Evolutionary conservation across 2,888 invertebrate genomes (phyloP), one percentile per base, ranked within the genome.

Genomic region (Lasius fuliginosus): DNA sequence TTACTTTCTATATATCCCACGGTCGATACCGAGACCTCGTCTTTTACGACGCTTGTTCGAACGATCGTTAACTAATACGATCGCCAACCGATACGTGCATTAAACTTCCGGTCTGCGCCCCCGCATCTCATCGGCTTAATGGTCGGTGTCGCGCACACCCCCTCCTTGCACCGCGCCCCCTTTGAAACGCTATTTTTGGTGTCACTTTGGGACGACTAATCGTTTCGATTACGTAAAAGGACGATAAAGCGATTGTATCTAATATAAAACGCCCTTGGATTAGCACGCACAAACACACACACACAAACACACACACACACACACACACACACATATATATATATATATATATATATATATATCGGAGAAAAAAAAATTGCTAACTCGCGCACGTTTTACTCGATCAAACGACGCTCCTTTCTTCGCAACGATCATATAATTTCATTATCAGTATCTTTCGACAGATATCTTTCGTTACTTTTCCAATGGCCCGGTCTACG

Each of bases 61-160:
- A 23, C 64, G 64, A 86, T 86, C 82, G 74, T 85, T 83, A 68
- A 64, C 75, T 27, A 69, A 87, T 83, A 77, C 64, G 79, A 74
- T 53, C 68, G 76, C 64, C 74, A 85, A 79, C 68, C 82, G 71
- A 83, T 58, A 79, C 65, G 40, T 30, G 23, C 40, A 65, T 62
- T 64, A 49, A 69, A 69, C 33, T 79, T 69, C 42, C 62, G 85
- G 73, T 67, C 49, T 27, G 33, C 40, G 49, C 18, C 49, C 18
- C 18, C 49, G 49, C 49, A n/a, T 49, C 88, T 91, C 89, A 90
- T 91, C 88, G 86, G 67, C 69, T 86, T 91, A 90, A 91, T 91
- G 86, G 81, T 64, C 30, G 6, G 15, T 23, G 30, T 46, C 49
- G 18, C 6, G 18, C 74, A 18, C 27, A 3, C 27, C 36, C 33